Conservation (phyloP, 2,888 invertebrate species). For the Chromoteleia sp. region DNA sequence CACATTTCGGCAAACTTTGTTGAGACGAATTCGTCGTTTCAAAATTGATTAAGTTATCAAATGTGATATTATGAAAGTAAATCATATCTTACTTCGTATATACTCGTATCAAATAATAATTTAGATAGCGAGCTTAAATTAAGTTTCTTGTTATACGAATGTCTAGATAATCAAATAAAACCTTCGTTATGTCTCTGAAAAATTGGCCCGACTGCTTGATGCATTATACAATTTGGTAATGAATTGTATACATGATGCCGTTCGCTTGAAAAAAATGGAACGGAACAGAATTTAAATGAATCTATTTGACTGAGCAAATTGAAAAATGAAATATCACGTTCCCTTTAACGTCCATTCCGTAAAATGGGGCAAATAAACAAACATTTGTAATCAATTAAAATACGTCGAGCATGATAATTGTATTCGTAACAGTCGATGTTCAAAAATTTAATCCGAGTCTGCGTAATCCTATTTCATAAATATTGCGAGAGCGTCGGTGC, state of each 20-base stretch:
- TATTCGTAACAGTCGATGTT: conserved; percentile 13
- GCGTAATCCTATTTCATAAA: conserved; percentile 42
- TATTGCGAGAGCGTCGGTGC: conserved; percentile 25
- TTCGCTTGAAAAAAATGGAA: neutral
- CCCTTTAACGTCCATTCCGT: conserved; percentile 5
- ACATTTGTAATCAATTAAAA: conserved; percentile 49
- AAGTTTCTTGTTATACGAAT: neutral
- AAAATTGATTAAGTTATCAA: too few species aligned
- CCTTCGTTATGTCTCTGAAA: neutral
- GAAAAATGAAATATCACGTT: conserved; percentile 34
- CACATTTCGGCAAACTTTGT: too few species aligned
- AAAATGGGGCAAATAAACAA: conserved; percentile 22
- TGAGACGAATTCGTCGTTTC: too few species aligned
- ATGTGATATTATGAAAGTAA: too few species aligned
- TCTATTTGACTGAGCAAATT: conserved; percentile 30
- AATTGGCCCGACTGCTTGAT: neutral
- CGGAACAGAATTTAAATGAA: conserved; percentile 11
- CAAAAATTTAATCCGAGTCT: conserved; percentile 19
- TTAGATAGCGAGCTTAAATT: too few species aligned
- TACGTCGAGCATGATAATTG: conserved; percentile 28
- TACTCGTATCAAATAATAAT: too few species aligned
- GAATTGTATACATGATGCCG: neutral
- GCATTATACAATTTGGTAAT: conserved; percentile 4
- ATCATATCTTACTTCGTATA: too few species aligned
- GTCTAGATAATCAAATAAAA: neutral